Base-by-base conservation (phyloP, 1,140 invertebrate genomes). In the Neodiprion fabricii region DNA sequence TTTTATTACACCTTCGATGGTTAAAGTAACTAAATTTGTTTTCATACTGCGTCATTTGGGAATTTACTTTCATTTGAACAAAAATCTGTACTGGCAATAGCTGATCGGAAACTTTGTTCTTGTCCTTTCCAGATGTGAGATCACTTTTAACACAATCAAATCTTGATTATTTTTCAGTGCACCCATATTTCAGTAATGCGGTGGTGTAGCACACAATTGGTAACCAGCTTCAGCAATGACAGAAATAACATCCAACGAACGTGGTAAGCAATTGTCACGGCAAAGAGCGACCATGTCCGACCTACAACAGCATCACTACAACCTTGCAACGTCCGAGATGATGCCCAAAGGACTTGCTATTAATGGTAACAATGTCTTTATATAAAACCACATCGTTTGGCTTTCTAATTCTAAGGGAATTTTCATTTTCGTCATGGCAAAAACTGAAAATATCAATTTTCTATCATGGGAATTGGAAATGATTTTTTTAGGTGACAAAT, bases 201-300 rank as follows among this genome's bases (percentile, higher is more conserved):
- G 79, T 81, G 79, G 81, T 77, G 47, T 28, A 74, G 80, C 80
- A 80, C 73, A 78, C 77, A 79, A 74, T 78, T 82, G 81, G 73
- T 75, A 75, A 82, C 77, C 78, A 81, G 80, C 80, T 76, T 50
- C 53, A 84, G 85, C 75, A 79, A 88, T 85, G 86, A 84, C 83
- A 83, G 84, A 87, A 84, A 79, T 85, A 79, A 79, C 83, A 77
- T 79, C 81, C 74, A 85, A 83, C 78, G 81, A 86, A 83, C 81
- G 83, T 86, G 85, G 83, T 88, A 84, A 88, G 81, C 80, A 79
- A 71, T 78, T 83, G 77, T 78, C 78, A 78, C 82, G 83, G 81
- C 81, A 82, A 79, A 80, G 79, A 80, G 82, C 78, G 83, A 84
- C 87, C 78, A 88, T 88, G 86, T 84, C 86, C 71, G 87, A 86